A percentile compares a stretch with the other conserved stretches of the same genome.
Conservation (phyloP, 2,888 invertebrate species). For the Drepana falcataria region DNA sequence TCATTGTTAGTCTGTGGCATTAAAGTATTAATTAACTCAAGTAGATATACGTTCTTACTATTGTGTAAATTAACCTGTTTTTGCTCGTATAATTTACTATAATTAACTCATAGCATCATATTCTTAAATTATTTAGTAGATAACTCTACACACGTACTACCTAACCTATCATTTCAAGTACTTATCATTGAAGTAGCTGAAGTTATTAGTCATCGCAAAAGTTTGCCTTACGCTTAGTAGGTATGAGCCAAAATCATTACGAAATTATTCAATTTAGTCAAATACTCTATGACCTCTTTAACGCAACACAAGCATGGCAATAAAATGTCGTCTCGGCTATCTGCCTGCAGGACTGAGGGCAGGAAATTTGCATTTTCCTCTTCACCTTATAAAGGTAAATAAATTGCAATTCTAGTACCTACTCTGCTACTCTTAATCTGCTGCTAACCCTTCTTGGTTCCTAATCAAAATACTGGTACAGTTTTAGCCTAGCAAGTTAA, state of each 20-base stretch:
- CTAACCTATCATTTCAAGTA: background rate
- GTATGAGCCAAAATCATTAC: background rate
- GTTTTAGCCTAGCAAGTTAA: background rate
- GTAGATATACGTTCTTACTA: too few relatives aligned
- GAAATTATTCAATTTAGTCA: background rate
- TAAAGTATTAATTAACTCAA: too few relatives aligned
- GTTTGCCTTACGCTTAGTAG: background rate
- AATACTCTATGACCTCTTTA: background rate
- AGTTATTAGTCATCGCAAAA: background rate
- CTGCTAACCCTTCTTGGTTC: background rate
- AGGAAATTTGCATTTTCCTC: conserved; percentile 15
- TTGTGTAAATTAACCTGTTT: too few relatives aligned
- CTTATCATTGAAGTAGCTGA: too few relatives aligned
- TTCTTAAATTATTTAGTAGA: too few relatives aligned
- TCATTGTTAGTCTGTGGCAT: too few relatives aligned
- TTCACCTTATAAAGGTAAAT: background rate
- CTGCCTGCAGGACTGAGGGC: conserved; percentile 15
- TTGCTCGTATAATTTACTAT: too few relatives aligned
- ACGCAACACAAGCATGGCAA: background rate
- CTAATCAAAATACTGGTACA: background rate
- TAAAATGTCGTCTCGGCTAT: background rate
- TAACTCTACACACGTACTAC: too few relatives aligned
- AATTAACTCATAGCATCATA: too few relatives aligned
- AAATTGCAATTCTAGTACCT: too few relatives aligned
- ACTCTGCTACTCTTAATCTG: too few relatives aligned